Base-by-base conservation (phyloP, 2,888 invertebrate species). In the Incurvaria masculella region DNA sequence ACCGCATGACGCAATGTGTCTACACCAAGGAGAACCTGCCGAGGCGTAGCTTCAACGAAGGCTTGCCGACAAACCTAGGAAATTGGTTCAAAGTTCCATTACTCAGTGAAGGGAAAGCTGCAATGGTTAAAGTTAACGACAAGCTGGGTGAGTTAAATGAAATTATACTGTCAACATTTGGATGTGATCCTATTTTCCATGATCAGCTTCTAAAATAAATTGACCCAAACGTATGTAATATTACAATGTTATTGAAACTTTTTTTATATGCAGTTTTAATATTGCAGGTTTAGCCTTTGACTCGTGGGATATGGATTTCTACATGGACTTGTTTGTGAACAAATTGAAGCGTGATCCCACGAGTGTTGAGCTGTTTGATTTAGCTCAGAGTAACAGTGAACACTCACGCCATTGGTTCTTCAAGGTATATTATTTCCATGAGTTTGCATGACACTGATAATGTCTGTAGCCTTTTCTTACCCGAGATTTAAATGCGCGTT, bases 391-490 rank as follows among this genome's bases (percentile, higher is more conserved):
- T 23, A 97, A 97, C 67, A 96, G 97, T 68, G 98, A 99, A 67
- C 98, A 99, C 69, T 96, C 96, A 52, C 83, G 98, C 4, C 98
- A 99, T 80, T 98, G 98, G 98, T 98, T 98, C 76, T 98, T 98
- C 72, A 93, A 93, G 74, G 79, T 79, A 65, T n/a, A n/a, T n/a
- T n/a, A n/a, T n/a, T n/a, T n/a, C n/a, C n/a, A n/a, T 57, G 20
- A 60, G 82, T 81, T 19, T 18, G 6, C 16, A 20, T 5, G 8
- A 19, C 4, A 42, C 5, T 11, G 21, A 19, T 18, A 39, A 16
- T 39, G 4, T 10, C 16, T 39, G 40, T 10, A n/a, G 5, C 6
- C 17, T 5, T n/a, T 39, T 10, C 17, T 16, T n/a, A 16, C 5
- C 6, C 6, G 6, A 17, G 6, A n/a, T n/a, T 16, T n/a, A 39